Conservation (phyloP, 2,113 vertebrate species). For the Catharus fuscescens region DNA sequence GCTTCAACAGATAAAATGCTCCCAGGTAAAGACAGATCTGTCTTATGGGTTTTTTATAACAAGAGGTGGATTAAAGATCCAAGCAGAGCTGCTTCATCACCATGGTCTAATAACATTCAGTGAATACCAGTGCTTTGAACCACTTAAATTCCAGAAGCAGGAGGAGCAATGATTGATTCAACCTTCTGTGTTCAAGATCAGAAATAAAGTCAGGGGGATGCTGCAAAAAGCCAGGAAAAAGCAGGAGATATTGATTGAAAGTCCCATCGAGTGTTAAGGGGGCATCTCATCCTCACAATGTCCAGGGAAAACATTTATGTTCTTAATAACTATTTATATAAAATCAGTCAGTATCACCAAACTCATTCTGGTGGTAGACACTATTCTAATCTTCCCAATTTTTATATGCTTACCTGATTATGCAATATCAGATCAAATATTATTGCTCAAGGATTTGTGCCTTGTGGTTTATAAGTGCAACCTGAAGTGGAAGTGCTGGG, state of each 20-base stretch:
- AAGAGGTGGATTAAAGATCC: background rate
- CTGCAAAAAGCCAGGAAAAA: background rate
- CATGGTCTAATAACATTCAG: background rate
- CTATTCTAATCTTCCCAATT: background rate
- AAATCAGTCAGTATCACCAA: background rate
- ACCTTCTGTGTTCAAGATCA: background rate
- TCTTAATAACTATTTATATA: background rate
- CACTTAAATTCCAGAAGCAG: background rate
- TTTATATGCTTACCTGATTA: background rate
- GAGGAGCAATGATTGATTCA: background rate
- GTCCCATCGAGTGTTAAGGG: background rate
- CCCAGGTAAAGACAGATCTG: background rate
- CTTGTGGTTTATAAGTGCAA: background rate
- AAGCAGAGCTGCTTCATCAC: slow-evolving; percentile 8
- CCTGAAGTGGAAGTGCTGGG: background rate
- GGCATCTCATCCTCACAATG: background rate
- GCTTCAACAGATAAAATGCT: background rate
- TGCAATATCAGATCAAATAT: background rate
- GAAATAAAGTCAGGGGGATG: background rate
- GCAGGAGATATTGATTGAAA: background rate
- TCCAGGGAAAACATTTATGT: background rate
- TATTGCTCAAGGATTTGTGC: background rate
- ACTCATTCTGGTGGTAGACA: background rate
- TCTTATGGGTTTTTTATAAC: background rate
- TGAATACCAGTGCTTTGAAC: background rate